phyloP scores from a whole-genome alignment of 2,797 vertebrate genomes.

The Paratrypauchen microcephalus region DNA sequence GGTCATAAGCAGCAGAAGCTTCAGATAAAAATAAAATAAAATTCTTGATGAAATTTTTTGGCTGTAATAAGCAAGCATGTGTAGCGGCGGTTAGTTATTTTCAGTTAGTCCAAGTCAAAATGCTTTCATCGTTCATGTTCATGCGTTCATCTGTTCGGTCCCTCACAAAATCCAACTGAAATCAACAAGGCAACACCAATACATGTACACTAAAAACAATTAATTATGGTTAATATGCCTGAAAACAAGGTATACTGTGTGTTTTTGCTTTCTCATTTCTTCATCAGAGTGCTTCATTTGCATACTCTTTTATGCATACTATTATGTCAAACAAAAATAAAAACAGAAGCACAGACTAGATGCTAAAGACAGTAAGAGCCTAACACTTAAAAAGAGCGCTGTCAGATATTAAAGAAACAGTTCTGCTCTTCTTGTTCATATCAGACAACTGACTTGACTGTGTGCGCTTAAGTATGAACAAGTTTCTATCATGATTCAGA shows the following conservation, averaged over 20 bases:
- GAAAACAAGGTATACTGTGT: not conserved
- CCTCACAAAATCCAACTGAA: not conserved
- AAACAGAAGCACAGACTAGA: slow-evolving; percentile 49
- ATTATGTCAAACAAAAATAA: slow-evolving; percentile 23
- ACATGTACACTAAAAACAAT: not conserved
- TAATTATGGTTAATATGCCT: not conserved
- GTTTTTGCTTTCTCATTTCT: too few relatives aligned
- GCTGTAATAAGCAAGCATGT: not conserved
- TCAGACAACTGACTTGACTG: slow-evolving; percentile 20
- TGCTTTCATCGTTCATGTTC: not conserved
- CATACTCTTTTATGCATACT: slow-evolving; percentile 1
- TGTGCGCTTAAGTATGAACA: slow-evolving; percentile 16
- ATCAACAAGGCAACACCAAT: not conserved
- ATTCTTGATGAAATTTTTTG: not conserved
- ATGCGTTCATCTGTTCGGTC: not conserved
- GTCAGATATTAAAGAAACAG: slow-evolving; percentile 28
- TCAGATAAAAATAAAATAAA: not conserved
- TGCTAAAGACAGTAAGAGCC: slow-evolving; percentile 8
- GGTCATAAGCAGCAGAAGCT: not conserved
- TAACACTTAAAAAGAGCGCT: slow-evolving; percentile 43
- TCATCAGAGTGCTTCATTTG: slow-evolving; percentile 34
- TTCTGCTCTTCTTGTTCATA: slow-evolving; percentile 9
- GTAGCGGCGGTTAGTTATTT: not conserved
- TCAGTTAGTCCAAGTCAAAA: not conserved
- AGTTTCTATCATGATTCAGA: not conserved